phyloP scores from a whole-genome alignment of 2,888 invertebrate genomes.

The Cheilosia soror region DNA sequence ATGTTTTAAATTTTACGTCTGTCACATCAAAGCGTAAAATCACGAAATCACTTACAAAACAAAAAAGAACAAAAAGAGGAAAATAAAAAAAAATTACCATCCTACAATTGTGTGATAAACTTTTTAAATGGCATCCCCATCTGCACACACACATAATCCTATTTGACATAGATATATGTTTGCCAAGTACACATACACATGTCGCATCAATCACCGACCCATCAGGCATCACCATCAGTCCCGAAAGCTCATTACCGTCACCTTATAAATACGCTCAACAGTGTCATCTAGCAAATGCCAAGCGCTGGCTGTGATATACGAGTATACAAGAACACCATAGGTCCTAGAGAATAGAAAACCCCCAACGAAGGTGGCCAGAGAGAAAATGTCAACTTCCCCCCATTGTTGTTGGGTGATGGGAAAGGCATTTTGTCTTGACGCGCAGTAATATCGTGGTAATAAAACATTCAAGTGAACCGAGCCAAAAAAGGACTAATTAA shows the following conservation, averaged over 20 bases:
- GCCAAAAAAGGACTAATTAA: constrained; percentile 54
- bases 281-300: neutral
- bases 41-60: constrained; percentile 14
- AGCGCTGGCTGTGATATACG: constrained; percentile 1
- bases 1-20: constrained; percentile 8
- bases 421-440: neutral
- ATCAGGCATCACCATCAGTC: neutral
- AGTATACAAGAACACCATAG: neutral
- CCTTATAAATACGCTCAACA: constrained; percentile 11
- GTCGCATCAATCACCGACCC: constrained; percentile 11
- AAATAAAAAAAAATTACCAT: neutral
- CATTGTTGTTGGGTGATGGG: neutral
- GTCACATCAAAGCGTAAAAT: constrained; percentile 12
- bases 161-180: neutral
- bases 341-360: neutral
- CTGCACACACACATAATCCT: neutral
- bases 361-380: neutral
- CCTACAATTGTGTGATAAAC: neutral
- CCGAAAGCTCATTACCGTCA: constrained; percentile 9
- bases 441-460: constrained; percentile 35
- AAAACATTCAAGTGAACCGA: constrained; percentile 34
- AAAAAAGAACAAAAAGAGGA: no score
- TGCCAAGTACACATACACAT: constrained; percentile 1
- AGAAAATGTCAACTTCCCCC: neutral
- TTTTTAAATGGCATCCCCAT: constrained; percentile 19